Percentiles rank a stretch among this genome's conserved stretches.
These are phyloP conservation scores for Barnardius zonarius DNA, from an alignment of 2,113 vertebrate species.

Conservation along the genomic window DNA sequence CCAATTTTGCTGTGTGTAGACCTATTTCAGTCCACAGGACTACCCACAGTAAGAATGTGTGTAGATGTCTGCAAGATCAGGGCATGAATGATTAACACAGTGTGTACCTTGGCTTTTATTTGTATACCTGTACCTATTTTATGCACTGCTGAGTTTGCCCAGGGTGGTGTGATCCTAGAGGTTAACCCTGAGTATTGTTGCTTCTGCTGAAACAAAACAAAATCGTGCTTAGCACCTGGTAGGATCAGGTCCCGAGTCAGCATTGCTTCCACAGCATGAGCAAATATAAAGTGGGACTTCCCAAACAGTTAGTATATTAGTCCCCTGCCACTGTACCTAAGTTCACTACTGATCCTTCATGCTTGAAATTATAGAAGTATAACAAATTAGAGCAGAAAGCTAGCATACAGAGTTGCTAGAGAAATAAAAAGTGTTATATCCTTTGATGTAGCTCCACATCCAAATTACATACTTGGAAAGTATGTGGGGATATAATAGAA, in stretches of 20 bases:
- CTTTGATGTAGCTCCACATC: conserved; percentile 1
- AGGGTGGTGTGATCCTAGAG: neutral
- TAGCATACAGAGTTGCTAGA: neutral
- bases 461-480: neutral
- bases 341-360: neutral
- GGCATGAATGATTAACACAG: neutral
- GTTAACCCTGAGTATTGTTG: neutral
- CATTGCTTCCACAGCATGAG: neutral
- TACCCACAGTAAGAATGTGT: neutral
- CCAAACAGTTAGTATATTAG: neutral
- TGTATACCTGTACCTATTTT: neutral
- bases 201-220: neutral
- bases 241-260: neutral
- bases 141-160: neutral
- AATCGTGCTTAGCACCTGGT: neutral
- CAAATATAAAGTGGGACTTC: neutral
- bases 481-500: conserved; percentile 48
- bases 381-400: neutral
- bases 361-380: neutral
- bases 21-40: neutral
- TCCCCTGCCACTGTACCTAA: neutral
- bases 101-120: neutral
- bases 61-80: neutral
- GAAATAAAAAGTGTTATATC: neutral
- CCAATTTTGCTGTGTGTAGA: neutral